phyloP scores from a whole-genome alignment of 2,888 invertebrate genomes.

The Quadroppia sp. region DNA sequence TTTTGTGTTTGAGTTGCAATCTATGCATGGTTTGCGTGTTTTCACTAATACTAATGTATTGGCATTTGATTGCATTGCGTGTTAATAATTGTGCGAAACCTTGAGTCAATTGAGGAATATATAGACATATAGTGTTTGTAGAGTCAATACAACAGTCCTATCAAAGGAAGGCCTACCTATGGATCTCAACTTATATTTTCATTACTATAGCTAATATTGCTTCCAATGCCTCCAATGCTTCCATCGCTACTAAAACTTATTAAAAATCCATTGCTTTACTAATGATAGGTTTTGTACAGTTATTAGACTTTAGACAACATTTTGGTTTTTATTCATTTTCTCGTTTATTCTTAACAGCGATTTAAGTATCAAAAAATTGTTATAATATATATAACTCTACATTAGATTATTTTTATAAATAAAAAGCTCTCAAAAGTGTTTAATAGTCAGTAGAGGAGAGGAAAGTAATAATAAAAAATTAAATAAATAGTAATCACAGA shows the following conservation, averaged over 20 bases:
- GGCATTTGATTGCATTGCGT: slow-evolving; percentile 31
- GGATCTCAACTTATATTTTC: slow-evolving; percentile 27
- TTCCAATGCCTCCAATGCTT: slow-evolving; percentile 6
- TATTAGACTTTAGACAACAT: slow-evolving; percentile 34
- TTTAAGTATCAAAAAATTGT: slow-evolving; percentile 26
- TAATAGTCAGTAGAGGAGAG: not conserved
- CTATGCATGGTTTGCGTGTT: slow-evolving; percentile 18
- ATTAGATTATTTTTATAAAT: not conserved
- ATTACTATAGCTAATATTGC: slow-evolving; percentile 22
- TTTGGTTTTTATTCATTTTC: not conserved
- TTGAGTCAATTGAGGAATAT: slow-evolving; percentile 32
- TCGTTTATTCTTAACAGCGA: not conserved
- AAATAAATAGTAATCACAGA: not conserved
- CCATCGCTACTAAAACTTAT: slow-evolving; percentile 20
- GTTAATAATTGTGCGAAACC: slow-evolving; percentile 36
- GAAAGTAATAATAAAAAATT: too few species aligned
- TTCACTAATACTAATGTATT: slow-evolving; percentile 6
- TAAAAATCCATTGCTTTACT: slow-evolving; percentile 30
- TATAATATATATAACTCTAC: not conserved
- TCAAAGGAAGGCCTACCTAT: slow-evolving; percentile 17
- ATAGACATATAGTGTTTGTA: slow-evolving; percentile 10
- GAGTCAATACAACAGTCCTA: slow-evolving; percentile 6
- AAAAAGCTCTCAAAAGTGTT: too few species aligned
- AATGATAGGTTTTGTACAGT: slow-evolving; percentile 17
- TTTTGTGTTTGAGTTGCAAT: not conserved